phyloP scores from a whole-genome alignment of 1,140 invertebrate species.

The Zaprionus davidi region DNA sequence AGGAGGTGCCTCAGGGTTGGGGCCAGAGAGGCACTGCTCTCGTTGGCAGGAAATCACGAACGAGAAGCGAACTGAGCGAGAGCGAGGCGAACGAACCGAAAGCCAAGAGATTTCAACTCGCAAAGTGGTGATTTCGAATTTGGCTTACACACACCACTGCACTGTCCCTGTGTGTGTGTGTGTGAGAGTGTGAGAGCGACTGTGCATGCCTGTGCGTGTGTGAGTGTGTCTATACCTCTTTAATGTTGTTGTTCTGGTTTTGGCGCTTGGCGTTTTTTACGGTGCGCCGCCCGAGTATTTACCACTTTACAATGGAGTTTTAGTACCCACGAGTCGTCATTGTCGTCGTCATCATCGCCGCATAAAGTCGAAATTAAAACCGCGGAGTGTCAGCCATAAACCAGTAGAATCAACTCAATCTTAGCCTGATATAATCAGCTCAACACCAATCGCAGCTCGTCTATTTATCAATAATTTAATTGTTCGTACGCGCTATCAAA shows the following conservation, averaged over 20 bases:
- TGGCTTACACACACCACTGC: constrained; percentile 55
- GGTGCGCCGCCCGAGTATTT: constrained; percentile 82
- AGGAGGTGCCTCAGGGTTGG: neutral
- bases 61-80: constrained; percentile 42
- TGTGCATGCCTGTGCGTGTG: neutral
- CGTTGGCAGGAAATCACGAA: constrained; percentile 53
- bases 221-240: constrained; percentile 58
- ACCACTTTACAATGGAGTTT: constrained; percentile 83
- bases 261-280: constrained; percentile 81
- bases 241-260: constrained; percentile 78
- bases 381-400: constrained; percentile 81
- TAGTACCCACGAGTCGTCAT: constrained; percentile 81
- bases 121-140: constrained; percentile 80
- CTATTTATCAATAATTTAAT: constrained; percentile 43
- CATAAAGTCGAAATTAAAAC: constrained; percentile 83
- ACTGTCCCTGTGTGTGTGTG: constrained; percentile 16
- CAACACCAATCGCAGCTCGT: constrained; percentile 43
- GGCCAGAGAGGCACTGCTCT: neutral
- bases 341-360: constrained; percentile 82
- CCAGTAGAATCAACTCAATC: constrained; percentile 65
- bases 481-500: constrained; percentile 15
- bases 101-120: constrained; percentile 73
- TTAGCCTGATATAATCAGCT: constrained; percentile 56
- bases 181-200: constrained; percentile 31
- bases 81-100: constrained; percentile 54